Evolutionary conservation across 92 coral and sea anemone species (phyloP).

Genomic region (Porites lobata): DNA sequence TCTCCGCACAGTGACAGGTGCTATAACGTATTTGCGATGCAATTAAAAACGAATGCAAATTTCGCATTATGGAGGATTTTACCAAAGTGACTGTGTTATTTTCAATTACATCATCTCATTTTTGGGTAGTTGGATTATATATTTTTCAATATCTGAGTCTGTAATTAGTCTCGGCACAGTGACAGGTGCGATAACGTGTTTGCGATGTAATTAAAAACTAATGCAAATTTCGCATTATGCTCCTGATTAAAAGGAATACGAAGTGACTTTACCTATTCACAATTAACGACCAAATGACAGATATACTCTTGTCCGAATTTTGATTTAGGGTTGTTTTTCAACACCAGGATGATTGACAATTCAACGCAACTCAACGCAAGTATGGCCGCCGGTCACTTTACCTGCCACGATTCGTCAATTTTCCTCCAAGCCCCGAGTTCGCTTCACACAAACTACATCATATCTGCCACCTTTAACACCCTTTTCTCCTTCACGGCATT

Average conservation of each 20-base stretch:
- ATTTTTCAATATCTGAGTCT: background rate
- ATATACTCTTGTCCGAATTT: too few relatives aligned
- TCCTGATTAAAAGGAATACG: background rate
- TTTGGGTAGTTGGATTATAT: too few relatives aligned
- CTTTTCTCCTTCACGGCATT: conserved; percentile 7
- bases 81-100: too few relatives aligned
- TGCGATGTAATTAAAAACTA: too few relatives aligned
- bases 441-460: conserved; percentile 19
- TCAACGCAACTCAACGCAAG: background rate
- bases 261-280: background rate
- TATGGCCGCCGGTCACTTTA: background rate
- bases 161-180: background rate
- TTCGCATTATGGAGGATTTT: background rate
- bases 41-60: background rate
- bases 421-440: conserved; percentile 9
- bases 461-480: conserved; percentile 3
- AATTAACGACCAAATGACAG: background rate
- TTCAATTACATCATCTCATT: too few relatives aligned
- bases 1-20: background rate
- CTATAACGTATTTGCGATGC: background rate
- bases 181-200: background rate
- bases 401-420: conserved; percentile 35
- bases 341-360: background rate
- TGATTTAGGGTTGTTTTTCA: background rate
- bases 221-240: background rate